phyloP scores from a whole-genome alignment of 2,888 invertebrate genomes.

The Dioctria rufipes region DNA sequence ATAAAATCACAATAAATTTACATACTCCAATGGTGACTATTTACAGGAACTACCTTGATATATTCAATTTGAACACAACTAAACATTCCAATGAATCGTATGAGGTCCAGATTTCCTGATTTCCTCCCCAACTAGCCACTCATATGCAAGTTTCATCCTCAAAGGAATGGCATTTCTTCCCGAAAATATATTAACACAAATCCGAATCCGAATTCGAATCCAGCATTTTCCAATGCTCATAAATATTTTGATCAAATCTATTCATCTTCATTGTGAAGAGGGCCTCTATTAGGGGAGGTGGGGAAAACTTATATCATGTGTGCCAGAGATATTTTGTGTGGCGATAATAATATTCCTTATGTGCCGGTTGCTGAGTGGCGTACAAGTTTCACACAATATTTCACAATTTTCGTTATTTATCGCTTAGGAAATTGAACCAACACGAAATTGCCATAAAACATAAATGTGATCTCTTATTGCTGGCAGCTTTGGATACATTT shows the following conservation, averaged over 20 bases:
- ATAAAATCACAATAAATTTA: no score
- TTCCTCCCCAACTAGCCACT: slow-evolving; percentile 18
- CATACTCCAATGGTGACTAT: no score
- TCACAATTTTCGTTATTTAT: slow-evolving; percentile 54
- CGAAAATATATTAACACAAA: slow-evolving; percentile 6
- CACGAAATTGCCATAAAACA: slow-evolving; percentile 51
- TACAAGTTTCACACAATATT: slow-evolving; percentile 52
- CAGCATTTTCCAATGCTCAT: slow-evolving; percentile 49
- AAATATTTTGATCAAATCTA: slow-evolving; percentile 53
- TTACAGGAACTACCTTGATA: no score
- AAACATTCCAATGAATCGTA: not conserved
- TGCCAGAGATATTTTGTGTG: slow-evolving; percentile 48
- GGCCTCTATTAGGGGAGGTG: slow-evolving; percentile 31
- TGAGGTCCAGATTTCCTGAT: not conserved
- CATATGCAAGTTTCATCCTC: slow-evolving; percentile 27
- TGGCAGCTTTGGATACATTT: slow-evolving; percentile 52
- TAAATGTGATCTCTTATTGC: slow-evolving; percentile 53
- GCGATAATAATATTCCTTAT: slow-evolving; percentile 50
- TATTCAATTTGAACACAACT: not conserved
- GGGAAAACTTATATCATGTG: slow-evolving; percentile 42
- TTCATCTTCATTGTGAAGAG: slow-evolving; percentile 50
- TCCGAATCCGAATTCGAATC: slow-evolving; percentile 3
- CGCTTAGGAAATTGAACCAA: slow-evolving; percentile 53
- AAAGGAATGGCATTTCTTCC: slow-evolving; percentile 34
- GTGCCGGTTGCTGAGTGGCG: slow-evolving; percentile 48